Base-by-base conservation (phyloP, 2,888 invertebrate species). In the Plusia festucae region DNA sequence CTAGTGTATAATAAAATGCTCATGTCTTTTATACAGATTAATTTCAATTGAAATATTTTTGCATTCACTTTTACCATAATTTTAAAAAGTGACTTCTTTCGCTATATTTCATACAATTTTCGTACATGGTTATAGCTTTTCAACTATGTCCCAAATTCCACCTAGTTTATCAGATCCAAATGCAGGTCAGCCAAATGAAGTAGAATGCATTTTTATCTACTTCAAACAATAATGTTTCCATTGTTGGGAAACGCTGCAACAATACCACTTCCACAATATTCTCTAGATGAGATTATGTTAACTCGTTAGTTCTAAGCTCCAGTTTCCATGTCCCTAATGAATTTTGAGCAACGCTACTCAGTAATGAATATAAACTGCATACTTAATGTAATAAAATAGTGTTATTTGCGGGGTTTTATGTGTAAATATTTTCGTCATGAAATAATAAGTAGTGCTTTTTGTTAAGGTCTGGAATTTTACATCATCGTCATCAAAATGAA, bases 101-200 rank as follows among this genome's bases (percentile, higher is more conserved):
- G n/a, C n/a, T n/a, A n/a, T n/a, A n/a, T n/a, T n/a, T n/a, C n/a
- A n/a, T n/a, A n/a, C n/a, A n/a, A n/a, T n/a, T n/a, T n/a, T n/a
- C n/a, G n/a, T n/a, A n/a, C n/a, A n/a, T n/a, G n/a, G n/a, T n/a
- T n/a, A n/a, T n/a, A n/a, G n/a, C n/a, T n/a, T n/a, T n/a, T n/a
- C n/a, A n/a, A n/a, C n/a, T n/a, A n/a, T n/a, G n/a, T n/a, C 34
- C 15, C 34, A 15, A 4, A 11, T 49, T 18, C 20, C 46, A 44
- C 18, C 9, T 44, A 49, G 34, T 44, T 15, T 67, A 27, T 18
- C 16, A n/a, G 40, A 9, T 20, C 54, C 18, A 27, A 44, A 58
- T 51, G 46, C 51, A 60, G 68, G 68, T 73, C 61, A 68, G 22
- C 61, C 53, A 60, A 44, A 51, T 46, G 44, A 32, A 16, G 4